Evolutionary conservation across 2,888 invertebrate species (phyloP).

Genomic region (Teleogryllus oceanicus): DNA sequence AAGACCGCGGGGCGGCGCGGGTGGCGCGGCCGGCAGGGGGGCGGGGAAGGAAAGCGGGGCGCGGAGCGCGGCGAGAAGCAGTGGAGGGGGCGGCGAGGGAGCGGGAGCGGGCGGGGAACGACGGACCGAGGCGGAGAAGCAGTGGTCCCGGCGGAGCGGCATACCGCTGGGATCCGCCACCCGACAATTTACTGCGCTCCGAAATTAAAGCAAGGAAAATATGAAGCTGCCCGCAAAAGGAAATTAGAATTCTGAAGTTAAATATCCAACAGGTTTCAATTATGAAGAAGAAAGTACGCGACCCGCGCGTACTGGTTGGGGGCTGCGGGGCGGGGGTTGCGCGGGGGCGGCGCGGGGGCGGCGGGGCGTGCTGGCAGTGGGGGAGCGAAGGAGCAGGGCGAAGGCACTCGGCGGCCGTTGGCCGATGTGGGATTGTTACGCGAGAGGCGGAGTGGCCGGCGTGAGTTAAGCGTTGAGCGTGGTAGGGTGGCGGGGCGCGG

Average conservation of each 20-base stretch:
- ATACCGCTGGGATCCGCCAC: background rate
- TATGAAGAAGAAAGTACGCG: background rate
- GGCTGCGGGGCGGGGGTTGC: background rate
- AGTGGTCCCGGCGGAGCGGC: background rate
- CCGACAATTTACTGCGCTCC: background rate
- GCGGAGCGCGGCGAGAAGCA: too few species aligned
- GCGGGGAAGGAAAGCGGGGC: too few species aligned
- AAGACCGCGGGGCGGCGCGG: too few species aligned
- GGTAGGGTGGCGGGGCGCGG: too few species aligned
- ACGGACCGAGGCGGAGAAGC: background rate
- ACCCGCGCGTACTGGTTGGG: background rate
- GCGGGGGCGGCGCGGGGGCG: background rate
- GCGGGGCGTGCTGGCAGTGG: background rate
- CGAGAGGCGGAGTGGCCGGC: too few species aligned
- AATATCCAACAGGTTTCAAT: constrained; percentile 11
- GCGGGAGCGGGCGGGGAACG: background rate
- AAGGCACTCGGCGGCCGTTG: too few species aligned
- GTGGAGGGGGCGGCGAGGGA: background rate
- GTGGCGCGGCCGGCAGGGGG: too few species aligned
- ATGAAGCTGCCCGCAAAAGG: constrained; percentile 11
- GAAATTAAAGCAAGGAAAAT: constrained; percentile 3
- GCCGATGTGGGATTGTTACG: too few species aligned
- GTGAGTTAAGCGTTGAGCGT: too few species aligned
- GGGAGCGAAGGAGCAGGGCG: too few species aligned
- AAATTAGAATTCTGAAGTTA: constrained; percentile 18